Evolutionary conservation across 2,113 vertebrate species (phyloP), one percentile per base, ranked within the genome.

Genomic region (Crotalus viridis): DNA sequence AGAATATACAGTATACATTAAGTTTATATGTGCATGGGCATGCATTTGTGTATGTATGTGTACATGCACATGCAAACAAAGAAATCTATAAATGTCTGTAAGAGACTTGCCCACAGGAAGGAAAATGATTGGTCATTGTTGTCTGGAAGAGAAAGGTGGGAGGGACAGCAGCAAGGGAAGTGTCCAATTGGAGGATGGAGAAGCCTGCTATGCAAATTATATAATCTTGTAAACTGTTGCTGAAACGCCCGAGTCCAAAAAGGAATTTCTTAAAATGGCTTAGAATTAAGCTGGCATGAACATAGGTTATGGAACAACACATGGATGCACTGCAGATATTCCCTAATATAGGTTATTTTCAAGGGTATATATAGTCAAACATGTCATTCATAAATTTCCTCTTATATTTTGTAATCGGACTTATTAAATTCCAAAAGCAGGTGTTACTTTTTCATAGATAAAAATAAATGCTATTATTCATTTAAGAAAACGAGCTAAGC

Each of bases 351-450:
- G 22, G 43, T 33, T 43, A 56, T 43, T 56, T 43, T 64, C 89
- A n/a, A 91, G 22, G 43, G 13, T 26, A 13, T 91, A 21, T 90
- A 54, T 90, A 90, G 69, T 74, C 33, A 55, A 90, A 55, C 28
- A 33, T 81, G 48, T 55, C 33, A 56, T 91, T 85, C 89, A 22
- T 46, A 90, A 90, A 69, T 91, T 59, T 92, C 87, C 87, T 94
- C 86, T 94, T 33, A 3, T 87, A 94, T 94, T 93, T 88, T 81
- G 52, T 1, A 0, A 90, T 28, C 17, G 28, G 26, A 7, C 94
- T 94, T 94, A 56, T 52, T 94, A 94, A 87, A 90, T 92, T 69
- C 89, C 9, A 28, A 28, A 61, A 61, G 61, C 69, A 4, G 4
- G 13, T 22, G 51, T 69, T 22, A 17, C 46, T 56, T 94, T 93